These are phyloP conservation scores for Odobenus rosmarus DNA, from an alignment of 2,113 vertebrate species.

Conservation along the genomic window DNA sequence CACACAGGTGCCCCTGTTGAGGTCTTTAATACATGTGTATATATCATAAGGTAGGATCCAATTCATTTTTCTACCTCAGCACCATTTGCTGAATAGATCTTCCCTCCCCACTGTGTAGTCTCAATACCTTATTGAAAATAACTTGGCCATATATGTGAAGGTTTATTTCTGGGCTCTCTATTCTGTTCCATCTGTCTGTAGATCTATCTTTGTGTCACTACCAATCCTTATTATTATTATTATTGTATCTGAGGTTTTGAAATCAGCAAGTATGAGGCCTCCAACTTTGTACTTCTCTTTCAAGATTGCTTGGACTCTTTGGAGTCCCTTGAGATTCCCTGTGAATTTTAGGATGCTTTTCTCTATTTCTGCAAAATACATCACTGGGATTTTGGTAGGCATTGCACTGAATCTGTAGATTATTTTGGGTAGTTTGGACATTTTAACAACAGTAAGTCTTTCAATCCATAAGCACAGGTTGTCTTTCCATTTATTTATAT, in stretches of 20 bases:
- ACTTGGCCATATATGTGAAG: neutral
- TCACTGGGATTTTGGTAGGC: neutral
- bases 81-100: neutral
- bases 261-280: neutral
- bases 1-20: neutral
- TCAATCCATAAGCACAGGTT: neutral
- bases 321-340: neutral
- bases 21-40: neutral
- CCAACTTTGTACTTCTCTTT: neutral
- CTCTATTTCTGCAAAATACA: neutral
- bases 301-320: neutral
- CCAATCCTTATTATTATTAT: neutral
- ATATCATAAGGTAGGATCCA: neutral
- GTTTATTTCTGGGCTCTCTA: neutral
- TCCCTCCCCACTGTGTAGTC: neutral
- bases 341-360: neutral
- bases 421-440: neutral
- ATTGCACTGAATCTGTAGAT: neutral
- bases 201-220: neutral
- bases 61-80: neutral
- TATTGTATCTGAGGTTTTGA: neutral
- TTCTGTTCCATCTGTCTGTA: neutral
- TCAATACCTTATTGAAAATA: neutral
- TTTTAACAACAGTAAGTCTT: neutral
- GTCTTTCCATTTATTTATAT: neutral